Evolutionary conservation across 2,113 vertebrate genomes (phyloP), one percentile per base, ranked within the genome.

Genomic region (Pithys albifrons): DNA sequence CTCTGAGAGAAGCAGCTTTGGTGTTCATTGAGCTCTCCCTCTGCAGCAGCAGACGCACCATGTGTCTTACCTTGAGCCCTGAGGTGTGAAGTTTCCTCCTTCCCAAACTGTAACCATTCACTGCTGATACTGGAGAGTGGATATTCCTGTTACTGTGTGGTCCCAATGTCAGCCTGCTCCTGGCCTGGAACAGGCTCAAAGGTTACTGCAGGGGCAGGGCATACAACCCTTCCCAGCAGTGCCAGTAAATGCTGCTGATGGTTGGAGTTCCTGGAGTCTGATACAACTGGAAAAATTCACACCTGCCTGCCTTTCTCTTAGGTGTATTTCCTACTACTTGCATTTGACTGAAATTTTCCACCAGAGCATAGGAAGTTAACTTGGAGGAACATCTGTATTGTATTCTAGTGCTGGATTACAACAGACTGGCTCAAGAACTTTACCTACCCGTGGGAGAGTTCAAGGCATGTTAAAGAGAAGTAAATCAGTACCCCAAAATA

Each of bases 401-500:
- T 90, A 31, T 89, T 91, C 54, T 49, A 96, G 88, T 66, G 51
- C 59, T 89, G 87, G 85, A 66, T 37, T 80, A 39, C 89, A 79
- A 19, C 94, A 93, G 33, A 29, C 35, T 19, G 48, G 16, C 41
- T 91, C 80, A 39, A 93, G 89, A 72, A 95, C 91, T 43, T 12
- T 70, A 19, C 82, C 95, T 52, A 8, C 59, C 14, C 65, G 46
- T 8, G 61, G 67, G 46, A 97, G 71, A 91, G 74, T 14, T 62
- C 91, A 54, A 46, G 41, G 64, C 67, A 77, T 88, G 66, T n/a
- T 93, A 43, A 67, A 85, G 25, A 93, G 96, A 77, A 97, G 95
- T 77, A 88, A 94, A 85, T 96, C 97, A 6, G 70, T 91, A 84
- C 94, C 95, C 22, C 95, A 83, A 13, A 58, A 85, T 57, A 96